A percentile compares a stretch with the other conserved stretches of the same genome.
These are phyloP conservation scores for Brachyistius frenatus DNA, from an alignment of 2,113 vertebrate species.

Conservation along the genomic window DNA sequence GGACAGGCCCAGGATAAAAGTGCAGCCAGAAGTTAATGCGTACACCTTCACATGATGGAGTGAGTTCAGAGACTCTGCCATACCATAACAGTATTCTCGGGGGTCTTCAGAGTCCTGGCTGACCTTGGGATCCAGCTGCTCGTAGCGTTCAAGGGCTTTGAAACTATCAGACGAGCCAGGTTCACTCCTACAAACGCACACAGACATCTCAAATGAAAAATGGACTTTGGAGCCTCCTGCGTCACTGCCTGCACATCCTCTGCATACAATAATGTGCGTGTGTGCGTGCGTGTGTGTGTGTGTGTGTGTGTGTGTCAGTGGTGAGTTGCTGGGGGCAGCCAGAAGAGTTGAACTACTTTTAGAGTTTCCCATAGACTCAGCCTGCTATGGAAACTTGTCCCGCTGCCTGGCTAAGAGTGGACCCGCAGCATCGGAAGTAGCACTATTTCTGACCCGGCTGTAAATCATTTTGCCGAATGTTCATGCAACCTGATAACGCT, in stretches of 20 bases:
- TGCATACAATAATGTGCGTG: background rate
- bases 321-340: constrained; percentile 44
- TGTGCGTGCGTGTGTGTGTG: background rate
- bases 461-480: constrained; percentile 57
- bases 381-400: constrained; percentile 41
- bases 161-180: constrained; percentile 24
- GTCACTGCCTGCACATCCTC: background rate
- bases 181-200: constrained; percentile 49
- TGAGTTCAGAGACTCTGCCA: constrained; percentile 29
- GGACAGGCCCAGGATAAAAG: too few species aligned
- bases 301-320: constrained; percentile 13
- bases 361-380: constrained; percentile 53
- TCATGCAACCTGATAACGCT: constrained; percentile 41
- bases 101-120: constrained; percentile 75
- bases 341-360: constrained; percentile 56
- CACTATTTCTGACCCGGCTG: constrained; percentile 62
- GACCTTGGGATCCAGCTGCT: constrained; percentile 68
- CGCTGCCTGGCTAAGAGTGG: constrained; percentile 22
- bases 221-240: background rate
- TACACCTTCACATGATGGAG: background rate
- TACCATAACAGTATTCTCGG: constrained; percentile 81
- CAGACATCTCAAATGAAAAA: background rate
- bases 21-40: background rate
- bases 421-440: constrained; percentile 47
- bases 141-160: constrained; percentile 41